Percentiles rank a stretch among this genome's conserved stretches.
Conservation (phyloP, 1,140 invertebrate genomes). For the Zaprionus africanus region DNA sequence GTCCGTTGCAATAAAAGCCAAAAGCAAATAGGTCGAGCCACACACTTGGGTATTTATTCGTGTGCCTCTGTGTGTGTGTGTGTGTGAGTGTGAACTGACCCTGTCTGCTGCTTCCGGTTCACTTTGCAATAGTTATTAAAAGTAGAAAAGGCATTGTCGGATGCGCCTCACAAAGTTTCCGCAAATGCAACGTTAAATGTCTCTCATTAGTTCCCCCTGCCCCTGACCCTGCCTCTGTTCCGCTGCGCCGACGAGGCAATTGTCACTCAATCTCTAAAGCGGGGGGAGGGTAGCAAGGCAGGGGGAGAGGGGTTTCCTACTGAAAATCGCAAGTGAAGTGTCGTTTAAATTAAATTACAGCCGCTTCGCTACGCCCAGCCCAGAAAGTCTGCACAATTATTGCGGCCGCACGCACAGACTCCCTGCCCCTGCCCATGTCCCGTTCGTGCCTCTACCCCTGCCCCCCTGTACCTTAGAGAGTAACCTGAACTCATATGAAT, state of each 20-base stretch:
- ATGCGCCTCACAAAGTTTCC: slow-evolving; percentile 37
- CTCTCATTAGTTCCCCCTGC: slow-evolving; percentile 64
- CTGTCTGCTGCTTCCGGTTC: slow-evolving; percentile 71
- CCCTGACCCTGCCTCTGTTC: neutral
- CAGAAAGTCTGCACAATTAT: slow-evolving; percentile 50
- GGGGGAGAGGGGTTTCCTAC: slow-evolving; percentile 9
- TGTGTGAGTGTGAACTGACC: slow-evolving; percentile 38
- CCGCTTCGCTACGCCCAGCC: slow-evolving; percentile 63
- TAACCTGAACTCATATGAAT: slow-evolving; percentile 28
- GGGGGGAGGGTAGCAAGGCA: slow-evolving; percentile 20
- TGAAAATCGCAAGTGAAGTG: slow-evolving; percentile 72
- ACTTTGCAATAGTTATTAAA: slow-evolving; percentile 79
- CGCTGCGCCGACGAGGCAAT: slow-evolving; percentile 20
- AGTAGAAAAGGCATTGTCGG: slow-evolving; percentile 37
- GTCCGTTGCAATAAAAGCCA: slow-evolving; percentile 71
- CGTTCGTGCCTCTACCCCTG: neutral
- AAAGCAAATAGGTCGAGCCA: slow-evolving; percentile 70
- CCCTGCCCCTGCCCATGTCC: neutral
- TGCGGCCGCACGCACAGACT: slow-evolving; percentile 43
- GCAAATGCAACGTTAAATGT: slow-evolving; percentile 62
- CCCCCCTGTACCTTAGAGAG: slow-evolving; percentile 1
- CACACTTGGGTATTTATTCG: slow-evolving; percentile 48
- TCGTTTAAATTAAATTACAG: slow-evolving; percentile 81
- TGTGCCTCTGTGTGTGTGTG: neutral
- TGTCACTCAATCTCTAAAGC: slow-evolving; percentile 52